Evolutionary conservation across 2,797 vertebrate species (phyloP).

Genomic region (Pipistrellus kuhlii): DNA sequence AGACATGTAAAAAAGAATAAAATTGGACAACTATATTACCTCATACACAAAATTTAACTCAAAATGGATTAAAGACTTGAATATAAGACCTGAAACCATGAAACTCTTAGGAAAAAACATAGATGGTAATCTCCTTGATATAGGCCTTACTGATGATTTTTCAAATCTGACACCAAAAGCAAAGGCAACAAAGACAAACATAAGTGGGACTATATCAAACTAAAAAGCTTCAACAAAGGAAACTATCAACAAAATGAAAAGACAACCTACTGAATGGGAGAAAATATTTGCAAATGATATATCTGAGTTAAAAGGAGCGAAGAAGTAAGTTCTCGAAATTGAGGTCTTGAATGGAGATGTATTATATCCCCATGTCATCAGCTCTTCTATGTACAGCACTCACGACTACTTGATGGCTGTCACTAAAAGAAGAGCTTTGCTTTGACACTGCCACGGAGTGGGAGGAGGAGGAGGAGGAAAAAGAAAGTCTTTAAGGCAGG

Average conservation of each 20-base stretch:
- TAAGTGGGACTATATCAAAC: background rate
- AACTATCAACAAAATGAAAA: background rate
- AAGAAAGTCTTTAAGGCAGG: conserved; percentile 53
- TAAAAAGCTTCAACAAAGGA: background rate
- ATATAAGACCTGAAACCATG: background rate
- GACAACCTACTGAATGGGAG: background rate
- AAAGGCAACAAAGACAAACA: background rate
- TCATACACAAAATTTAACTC: background rate
- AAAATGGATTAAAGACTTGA: background rate
- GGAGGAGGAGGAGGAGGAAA: conserved; percentile 51
- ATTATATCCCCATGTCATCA: conserved; percentile 60
- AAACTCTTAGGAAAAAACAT: background rate
- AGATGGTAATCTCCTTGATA: background rate
- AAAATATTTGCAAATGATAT: background rate
- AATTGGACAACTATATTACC: background rate
- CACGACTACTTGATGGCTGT: conserved; percentile 78
- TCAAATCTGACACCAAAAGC: background rate
- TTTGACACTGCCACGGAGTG: conserved; percentile 21
- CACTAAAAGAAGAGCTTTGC: conserved; percentile 66
- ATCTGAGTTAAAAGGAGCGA: conserved; percentile 31
- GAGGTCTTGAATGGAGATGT: conserved; percentile 55
- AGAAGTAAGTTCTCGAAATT: conserved; percentile 54
- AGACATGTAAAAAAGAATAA: background rate
- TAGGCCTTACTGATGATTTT: background rate
- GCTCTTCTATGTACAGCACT: conserved; percentile 54